These are phyloP conservation scores for Phengaris alcon DNA, from an alignment of 2,888 invertebrate genomes.

Conservation along the genomic window DNA sequence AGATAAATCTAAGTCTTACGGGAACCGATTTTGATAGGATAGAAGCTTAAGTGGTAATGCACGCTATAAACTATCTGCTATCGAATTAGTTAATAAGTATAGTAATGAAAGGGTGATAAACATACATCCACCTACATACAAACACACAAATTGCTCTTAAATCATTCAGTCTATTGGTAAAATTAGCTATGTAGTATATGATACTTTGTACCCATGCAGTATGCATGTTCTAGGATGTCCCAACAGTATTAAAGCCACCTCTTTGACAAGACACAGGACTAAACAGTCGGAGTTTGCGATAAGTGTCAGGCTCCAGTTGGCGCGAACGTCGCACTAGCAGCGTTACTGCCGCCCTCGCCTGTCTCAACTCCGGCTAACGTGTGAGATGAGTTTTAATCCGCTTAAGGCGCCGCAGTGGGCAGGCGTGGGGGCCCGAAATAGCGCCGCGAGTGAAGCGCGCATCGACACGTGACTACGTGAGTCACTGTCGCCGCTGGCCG, in stretches of 20 bases:
- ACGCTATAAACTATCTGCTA: too few species aligned
- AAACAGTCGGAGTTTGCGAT: neutral
- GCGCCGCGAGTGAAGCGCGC: neutral
- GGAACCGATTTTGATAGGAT: too few species aligned
- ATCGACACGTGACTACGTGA: conserved; percentile 1
- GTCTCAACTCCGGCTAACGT: neutral
- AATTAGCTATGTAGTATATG: too few species aligned
- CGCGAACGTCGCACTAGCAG: neutral
- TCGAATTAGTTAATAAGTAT: too few species aligned
- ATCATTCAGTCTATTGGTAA: too few species aligned
- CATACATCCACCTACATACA: too few species aligned
- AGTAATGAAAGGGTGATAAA: too few species aligned
- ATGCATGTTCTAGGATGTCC: neutral
- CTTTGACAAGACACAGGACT: neutral
- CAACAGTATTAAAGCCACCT: neutral
- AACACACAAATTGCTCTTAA: too few species aligned
- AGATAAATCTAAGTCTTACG: too few species aligned
- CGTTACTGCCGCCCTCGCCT: neutral
- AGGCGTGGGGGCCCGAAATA: neutral
- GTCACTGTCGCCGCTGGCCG: conserved; percentile 1
- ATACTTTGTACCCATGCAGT: too few species aligned
- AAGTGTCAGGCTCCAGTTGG: neutral
- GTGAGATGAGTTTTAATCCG: conserved; percentile 1
- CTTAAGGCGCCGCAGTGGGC: neutral
- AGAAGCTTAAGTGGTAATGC: too few species aligned